Conservation (phyloP, 2,113 vertebrate genomes). For the Hemicordylus capensis region DNA sequence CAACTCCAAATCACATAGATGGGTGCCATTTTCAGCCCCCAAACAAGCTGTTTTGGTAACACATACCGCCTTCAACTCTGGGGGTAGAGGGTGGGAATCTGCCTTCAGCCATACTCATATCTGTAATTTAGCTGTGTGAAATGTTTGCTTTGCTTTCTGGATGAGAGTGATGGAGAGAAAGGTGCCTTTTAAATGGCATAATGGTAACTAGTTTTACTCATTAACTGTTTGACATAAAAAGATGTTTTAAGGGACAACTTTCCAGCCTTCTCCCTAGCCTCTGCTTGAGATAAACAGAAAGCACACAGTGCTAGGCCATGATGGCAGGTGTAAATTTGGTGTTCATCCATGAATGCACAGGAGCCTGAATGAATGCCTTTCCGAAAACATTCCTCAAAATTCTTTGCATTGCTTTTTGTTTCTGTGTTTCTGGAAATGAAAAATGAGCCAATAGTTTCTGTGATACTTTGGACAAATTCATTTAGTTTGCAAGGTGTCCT, state of each 20-base stretch:
- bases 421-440: background rate
- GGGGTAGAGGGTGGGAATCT: too few relatives aligned
- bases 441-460: background rate
- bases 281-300: background rate
- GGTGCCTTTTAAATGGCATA: background rate
- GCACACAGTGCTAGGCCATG: too few relatives aligned
- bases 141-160: background rate
- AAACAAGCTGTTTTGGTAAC: too few relatives aligned
- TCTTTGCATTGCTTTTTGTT: background rate
- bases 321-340: background rate
- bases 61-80: background rate
- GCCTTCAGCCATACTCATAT: background rate
- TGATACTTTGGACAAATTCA: background rate
- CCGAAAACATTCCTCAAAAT: conserved; percentile 5
- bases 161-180: too few relatives aligned
- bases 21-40: too few relatives aligned
- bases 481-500: background rate
- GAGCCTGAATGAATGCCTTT: background rate
- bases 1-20: too few relatives aligned
- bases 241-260: background rate
- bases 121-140: background rate
- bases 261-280: background rate
- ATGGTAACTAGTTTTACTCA: background rate
- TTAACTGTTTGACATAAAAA: background rate
- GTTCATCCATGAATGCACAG: background rate